Evolutionary conservation across 2,888 invertebrate species (phyloP).

Genomic region (Sphaerophoria rueppellii): DNA sequence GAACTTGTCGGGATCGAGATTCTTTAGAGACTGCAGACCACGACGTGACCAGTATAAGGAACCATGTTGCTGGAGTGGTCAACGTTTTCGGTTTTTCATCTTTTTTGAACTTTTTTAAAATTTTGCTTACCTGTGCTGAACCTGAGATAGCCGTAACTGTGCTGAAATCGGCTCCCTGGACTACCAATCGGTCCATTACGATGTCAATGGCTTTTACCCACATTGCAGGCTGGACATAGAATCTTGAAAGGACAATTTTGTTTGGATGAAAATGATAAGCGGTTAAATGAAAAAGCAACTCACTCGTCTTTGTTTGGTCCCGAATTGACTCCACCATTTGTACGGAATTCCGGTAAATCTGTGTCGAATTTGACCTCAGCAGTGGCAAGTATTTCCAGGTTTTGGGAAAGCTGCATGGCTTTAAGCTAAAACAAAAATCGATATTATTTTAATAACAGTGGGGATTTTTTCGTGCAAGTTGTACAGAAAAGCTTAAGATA

Average conservation of each 20-base stretch:
- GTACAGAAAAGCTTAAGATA: too few relatives aligned
- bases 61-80: slow-evolving; percentile 92
- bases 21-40: slow-evolving; percentile 85
- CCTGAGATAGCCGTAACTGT: slow-evolving; percentile 94
- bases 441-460: background rate
- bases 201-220: slow-evolving; percentile 98
- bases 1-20: slow-evolving; percentile 88
- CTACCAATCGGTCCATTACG: slow-evolving; percentile 91
- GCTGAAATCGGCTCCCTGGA: slow-evolving; percentile 91
- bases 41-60: slow-evolving; percentile 97
- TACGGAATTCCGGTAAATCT: slow-evolving; percentile 95
- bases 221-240: slow-evolving; percentile 93
- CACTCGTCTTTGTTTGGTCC: slow-evolving; percentile 82
- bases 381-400: slow-evolving; percentile 88
- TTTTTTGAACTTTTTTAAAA: background rate
- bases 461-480: too few relatives aligned
- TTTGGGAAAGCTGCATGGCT: slow-evolving; percentile 90
- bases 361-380: slow-evolving; percentile 94
- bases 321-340: slow-evolving; percentile 84
- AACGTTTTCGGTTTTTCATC: slow-evolving; percentile 3
- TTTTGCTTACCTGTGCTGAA: slow-evolving; percentile 90
- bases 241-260: slow-evolving; percentile 82
- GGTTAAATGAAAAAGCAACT: slow-evolving; percentile 35
- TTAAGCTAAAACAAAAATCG: slow-evolving; percentile 88
- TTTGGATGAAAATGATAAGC: background rate